Evolutionary conservation across 1,140 invertebrate genomes (phyloP).

Genomic region (Steinernema feltiae): DNA sequence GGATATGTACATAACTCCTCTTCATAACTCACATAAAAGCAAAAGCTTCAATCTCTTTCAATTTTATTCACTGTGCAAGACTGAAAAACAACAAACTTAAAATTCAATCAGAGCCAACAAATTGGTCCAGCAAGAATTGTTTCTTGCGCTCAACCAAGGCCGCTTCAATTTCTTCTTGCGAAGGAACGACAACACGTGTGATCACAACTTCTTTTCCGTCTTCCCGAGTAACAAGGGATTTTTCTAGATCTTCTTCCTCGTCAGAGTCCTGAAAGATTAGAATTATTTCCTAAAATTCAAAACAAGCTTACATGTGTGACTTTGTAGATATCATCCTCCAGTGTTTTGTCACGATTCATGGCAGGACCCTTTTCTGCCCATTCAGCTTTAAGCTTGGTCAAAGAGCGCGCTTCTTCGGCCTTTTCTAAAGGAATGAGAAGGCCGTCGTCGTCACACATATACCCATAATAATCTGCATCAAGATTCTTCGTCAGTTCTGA

Average conservation of each 20-base stretch:
- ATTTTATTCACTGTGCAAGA: neutral
- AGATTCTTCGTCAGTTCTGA: conserved; percentile 90
- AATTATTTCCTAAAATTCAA: conserved; percentile 8
- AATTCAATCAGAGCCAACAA: conserved; percentile 26
- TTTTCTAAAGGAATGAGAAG: conserved; percentile 80
- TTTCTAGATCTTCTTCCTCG: conserved; percentile 47
- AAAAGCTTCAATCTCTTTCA: no score
- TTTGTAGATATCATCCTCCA: conserved; percentile 50
- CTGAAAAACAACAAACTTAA: neutral
- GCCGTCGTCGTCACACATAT: conserved; percentile 94
- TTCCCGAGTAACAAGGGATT: conserved; percentile 51
- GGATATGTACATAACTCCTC: neutral
- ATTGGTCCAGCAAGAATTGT: conserved; percentile 45
- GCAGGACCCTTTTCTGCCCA: conserved; percentile 38
- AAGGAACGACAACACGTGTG: conserved; percentile 53
- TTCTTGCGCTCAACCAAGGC: conserved; percentile 55
- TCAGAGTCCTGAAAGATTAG: conserved; percentile 43
- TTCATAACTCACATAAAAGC: no score
- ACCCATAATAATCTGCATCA: conserved; percentile 81
- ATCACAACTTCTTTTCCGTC: conserved; percentile 52
- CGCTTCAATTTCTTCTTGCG: conserved; percentile 53
- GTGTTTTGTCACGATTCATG: conserved; percentile 42
- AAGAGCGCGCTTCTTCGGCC: conserved; percentile 45
- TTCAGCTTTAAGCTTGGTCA: conserved; percentile 33
- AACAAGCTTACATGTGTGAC: conserved; percentile 40